Evolutionary conservation across 1,140 invertebrate species (phyloP), one percentile per base, ranked within the genome.

Genomic region (Archegozetes longisetosus): DNA sequence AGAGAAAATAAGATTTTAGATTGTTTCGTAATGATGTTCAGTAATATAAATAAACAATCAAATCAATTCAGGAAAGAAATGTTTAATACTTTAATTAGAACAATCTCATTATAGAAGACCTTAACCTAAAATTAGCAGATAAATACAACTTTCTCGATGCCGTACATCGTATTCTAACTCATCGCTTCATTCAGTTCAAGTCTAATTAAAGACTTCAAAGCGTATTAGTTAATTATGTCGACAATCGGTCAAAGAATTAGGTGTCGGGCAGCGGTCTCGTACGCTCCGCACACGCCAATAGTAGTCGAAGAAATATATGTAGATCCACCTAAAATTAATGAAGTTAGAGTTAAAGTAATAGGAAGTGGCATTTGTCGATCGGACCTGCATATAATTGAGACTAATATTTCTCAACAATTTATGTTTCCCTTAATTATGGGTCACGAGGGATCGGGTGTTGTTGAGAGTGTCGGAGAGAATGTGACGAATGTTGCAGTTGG

Each of bases 221-320:
- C n/a, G n/a, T n/a, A n/a, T n/a, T n/a, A n/a, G n/a, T n/a, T n/a
- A n/a, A n/a, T n/a, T n/a, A n/a, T n/a, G n/a, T n/a, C n/a, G n/a
- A n/a, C n/a, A n/a, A n/a, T n/a, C n/a, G n/a, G n/a, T n/a, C n/a
- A 90, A 85, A 76, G 92, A 20, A 86, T 94, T 55, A 88, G 89
- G 70, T 88, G 88, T 70, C 94, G 90, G 89, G 90, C 95, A 72
- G 82, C 84, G 14, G 95, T 95, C 75, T 73, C 92, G 60, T 91
- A 90, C 1, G 88, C 90, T 73, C 89, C 90, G 9, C 83, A 85
- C 25, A 79, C 90, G 67, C 85, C 88, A 13, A 75, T 98, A 17
- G 77, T 78, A 0, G 78, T 98, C 32, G 95, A 98, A 76, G 84
- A 82, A 50, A 46, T 60, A 13, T 26, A 20, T 9, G 46, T 60